Percentiles rank a stretch among this genome's conserved stretches.
These are phyloP conservation scores for Drosophila sordidula DNA, from an alignment of 2,888 invertebrate species.

Conservation along the genomic window DNA sequence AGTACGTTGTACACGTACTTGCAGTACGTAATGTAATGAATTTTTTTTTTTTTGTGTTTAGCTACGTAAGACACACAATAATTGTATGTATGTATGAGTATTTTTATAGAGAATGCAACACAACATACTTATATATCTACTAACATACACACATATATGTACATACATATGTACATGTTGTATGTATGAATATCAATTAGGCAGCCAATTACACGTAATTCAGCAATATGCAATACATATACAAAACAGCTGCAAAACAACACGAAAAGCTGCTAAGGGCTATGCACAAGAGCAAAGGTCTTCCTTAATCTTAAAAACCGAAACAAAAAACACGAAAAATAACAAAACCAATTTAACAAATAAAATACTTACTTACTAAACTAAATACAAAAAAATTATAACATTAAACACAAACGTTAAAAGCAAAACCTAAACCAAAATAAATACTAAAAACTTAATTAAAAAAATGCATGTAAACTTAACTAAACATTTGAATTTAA, in stretches of 20 bases:
- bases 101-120: constrained; percentile 27
- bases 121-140: constrained; percentile 3
- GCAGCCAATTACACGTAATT: constrained; percentile 45
- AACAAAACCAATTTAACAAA: constrained; percentile 11
- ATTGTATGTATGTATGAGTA: constrained; percentile 26
- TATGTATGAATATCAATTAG: constrained; percentile 44
- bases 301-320: constrained; percentile 63
- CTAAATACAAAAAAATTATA: constrained; percentile 12
- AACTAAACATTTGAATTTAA: constrained; percentile 43
- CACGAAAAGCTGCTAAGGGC: constrained; percentile 55
- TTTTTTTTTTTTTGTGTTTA: constrained; percentile 34
- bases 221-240: constrained; percentile 20
- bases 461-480: constrained; percentile 45
- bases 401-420: constrained; percentile 31
- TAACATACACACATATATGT: constrained; percentile 8
- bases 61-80: constrained; percentile 42
- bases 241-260: constrained; percentile 20
- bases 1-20: constrained; percentile 3
- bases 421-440: constrained; percentile 26
- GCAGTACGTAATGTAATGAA: not conserved
- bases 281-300: constrained; percentile 67
- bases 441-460: constrained; percentile 25
- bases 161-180: constrained; percentile 13
- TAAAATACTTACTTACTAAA: constrained; percentile 36
- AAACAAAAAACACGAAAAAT: constrained; percentile 14